Evolutionary conservation across 2,888 invertebrate genomes (phyloP), one percentile per base, ranked within the genome.

Genomic region (Patella caerulea): DNA sequence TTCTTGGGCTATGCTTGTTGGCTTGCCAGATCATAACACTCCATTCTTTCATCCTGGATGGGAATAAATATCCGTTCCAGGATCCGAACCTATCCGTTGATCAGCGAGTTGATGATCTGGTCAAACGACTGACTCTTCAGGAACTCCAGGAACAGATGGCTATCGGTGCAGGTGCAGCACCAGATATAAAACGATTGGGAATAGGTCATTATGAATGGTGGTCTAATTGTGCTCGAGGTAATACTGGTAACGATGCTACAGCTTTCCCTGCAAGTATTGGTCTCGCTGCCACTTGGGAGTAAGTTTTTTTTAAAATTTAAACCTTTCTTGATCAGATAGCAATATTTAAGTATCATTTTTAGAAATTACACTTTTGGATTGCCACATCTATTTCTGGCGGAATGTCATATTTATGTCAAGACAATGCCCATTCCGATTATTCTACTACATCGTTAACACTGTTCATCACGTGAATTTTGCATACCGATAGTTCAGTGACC

Each of bases 41-140:
- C 9, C 45, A 45, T 45, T 9, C 19, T 0, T 65, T 65, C 24
- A 65, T 65, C 65, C 65, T 65, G 3, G 65, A 65, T 19, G 65
- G 65, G 24, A 54, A 24, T 17, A 72, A 75, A 45, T 86, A 73
- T 59, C 87, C 87, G 12, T 87, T 87, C 79, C 81, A 83, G 15
- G 82, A 87, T 75, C 78, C 80, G 2, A 78, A 77, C 7, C 74
- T 87, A 12, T 75, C 84, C 15, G 87, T 86, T 85, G 71, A 77
- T 17, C 78, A 79, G 14, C 79, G 87, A 11, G 85, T 86, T n/a
- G 79, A 83, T 53, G 87, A 87, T 72, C 78, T 87, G 56, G 84
- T 86, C 5, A 52, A 72, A 17, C 78, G 87, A 3, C 76, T 87
- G 56, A 87, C 84, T 9, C 65, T 85, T n/a, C 82, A 84, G 24